Base-by-base conservation (phyloP, 2,113 vertebrate species). In the Clinocottus analis region DNA sequence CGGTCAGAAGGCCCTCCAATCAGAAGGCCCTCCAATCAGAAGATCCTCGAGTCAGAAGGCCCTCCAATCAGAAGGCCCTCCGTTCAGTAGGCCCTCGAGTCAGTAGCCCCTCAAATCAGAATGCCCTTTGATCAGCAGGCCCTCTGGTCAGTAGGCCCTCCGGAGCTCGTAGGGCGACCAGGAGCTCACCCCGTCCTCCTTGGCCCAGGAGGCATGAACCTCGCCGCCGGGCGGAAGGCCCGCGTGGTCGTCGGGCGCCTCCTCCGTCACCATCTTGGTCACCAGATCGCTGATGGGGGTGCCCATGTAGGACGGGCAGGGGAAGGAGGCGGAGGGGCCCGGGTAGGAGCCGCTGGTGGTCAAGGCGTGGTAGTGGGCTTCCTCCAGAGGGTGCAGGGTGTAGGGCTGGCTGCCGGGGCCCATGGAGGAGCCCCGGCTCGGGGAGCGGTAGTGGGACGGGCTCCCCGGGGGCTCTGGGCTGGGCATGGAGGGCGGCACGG, bases 81-180 rank as follows among this genome's bases (percentile, higher is more conserved):
- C 6, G 33, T 7, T 37, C 7, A 37, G 35, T 9, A 37, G 35
- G 35, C 35, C 35, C 8, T 1, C 35, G 1, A 8, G 35, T 37
- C 35, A 37, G 35, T 9, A 37, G 35, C 1, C 35, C 35, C 8
- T 1, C 35, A 1, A 8, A 8, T 37, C 7, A 37, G 35, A 5
- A 37, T 7, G 8, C 35, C 35, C 8, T 4, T 8, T 2, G 7
- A 8, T 37, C 35, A 37, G 8, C 9, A 37, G 35, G 39, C 11
- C 39, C 43, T 45, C 43, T 5, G 12, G 14, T 45, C 90, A 98
- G 2, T 96, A 99, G 84, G 96, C 91, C 93, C 96, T 96, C 78
- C 94, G 91, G 55, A 95, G 91, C 79, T 98, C 97, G 0, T 96
- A 98, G 0, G 95, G 60, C 0, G 96, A 95, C 97, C 97, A 99